Evolutionary conservation across 2,113 vertebrate species (phyloP), one percentile per base, ranked within the genome.

Genomic region (Raphicerus campestris): DNA sequence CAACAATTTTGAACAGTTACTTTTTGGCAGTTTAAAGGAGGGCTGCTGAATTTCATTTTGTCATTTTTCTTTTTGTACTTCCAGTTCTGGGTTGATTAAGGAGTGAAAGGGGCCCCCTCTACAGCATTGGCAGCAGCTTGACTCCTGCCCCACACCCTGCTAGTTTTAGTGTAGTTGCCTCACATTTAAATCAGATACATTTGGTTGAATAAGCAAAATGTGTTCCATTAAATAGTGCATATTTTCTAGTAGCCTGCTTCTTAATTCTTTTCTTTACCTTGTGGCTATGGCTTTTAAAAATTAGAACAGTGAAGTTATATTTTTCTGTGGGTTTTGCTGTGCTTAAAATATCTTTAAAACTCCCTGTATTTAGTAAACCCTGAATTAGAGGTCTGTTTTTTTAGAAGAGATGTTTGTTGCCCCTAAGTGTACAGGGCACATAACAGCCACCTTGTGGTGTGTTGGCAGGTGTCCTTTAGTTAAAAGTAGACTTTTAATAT

Each of bases 21-120:
- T 84, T 87, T 90, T 89, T 86, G 60, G 11, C 55, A 60, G 3
- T 94, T 58, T 88, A 81, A 75, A 87, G 9, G 19, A 78, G 45
- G 19, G 3, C 55, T 77, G 19, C 60, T 70, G 47, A 87, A 30
- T 90, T 93, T 81, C 49, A 87, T 83, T 73, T 86, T 84, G 11
- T 75, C 35, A 30, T 77, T 96, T 93, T 94, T 93, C 7, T 51
- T 78, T 96, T 45, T 87, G 19, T 87, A n/a, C n/a, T 81, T 96
- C n/a, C 0, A 80, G 63, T 93, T 92, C 32, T 92, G 51, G 91
- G 85, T 11, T 39, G 19, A 73, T 73, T 73, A 39, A 39, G 39
- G n/a, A 39, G 66, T 3, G 39, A 42, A 42, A 80, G 39, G 95
- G 47, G 39, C 73, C 39, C 14, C 11, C 24, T 56, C n/a, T 93